Evolutionary conservation across 2,888 invertebrate species (phyloP), one percentile per base, ranked within the genome.

Genomic region (Diachrysia chrysitis): DNA sequence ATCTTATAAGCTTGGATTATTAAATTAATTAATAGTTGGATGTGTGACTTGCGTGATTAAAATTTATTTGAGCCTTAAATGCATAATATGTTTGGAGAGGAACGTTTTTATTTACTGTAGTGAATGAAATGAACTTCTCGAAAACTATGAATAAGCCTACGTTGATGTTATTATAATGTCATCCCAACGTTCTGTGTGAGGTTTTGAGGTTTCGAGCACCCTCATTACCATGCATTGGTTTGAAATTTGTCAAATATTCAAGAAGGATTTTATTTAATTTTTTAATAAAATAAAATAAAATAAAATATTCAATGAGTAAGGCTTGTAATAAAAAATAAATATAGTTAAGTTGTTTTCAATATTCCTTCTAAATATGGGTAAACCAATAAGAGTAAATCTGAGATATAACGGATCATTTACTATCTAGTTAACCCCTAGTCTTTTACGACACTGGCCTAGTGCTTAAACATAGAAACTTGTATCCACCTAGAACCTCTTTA

Each of bases 1-100:
- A 60, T 73, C 16, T 48, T 61, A 46, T 74, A 19, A 59, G 58
- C 35, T 74, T 55, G 69, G 35, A 61, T 74, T 32, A 74, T 74
- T 69, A 12, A 63, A 23, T 74, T 63, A 74, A 74, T 69, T 78
- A 58, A 51, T 37, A 37, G 23, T 21, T 59, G 19, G 60, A 35
- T 46, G 17, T 56, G 23, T 14, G 19, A 51, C n/a, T 42, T 21
- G 14, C 29, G 25, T 58, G 42, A 1, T 1, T 25, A 25, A 48
- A 14, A 32, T 19, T 19, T 32, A 9, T 32, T 62, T 37, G 37
- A 14, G 46, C 23, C 35, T 58, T 54, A 32, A 10, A 57, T 37
- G 37, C 37, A 37, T 42, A 42, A 42, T 42, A 0, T n/a, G n/a
- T 12, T n/a, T n/a, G n/a, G n/a, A n/a, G 7, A n/a, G n/a, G 0